A percentile compares a stretch with the other conserved stretches of the same genome.
Evolutionary conservation across 2,888 invertebrate species (phyloP).

Genomic region (Tetragnatha montana): DNA sequence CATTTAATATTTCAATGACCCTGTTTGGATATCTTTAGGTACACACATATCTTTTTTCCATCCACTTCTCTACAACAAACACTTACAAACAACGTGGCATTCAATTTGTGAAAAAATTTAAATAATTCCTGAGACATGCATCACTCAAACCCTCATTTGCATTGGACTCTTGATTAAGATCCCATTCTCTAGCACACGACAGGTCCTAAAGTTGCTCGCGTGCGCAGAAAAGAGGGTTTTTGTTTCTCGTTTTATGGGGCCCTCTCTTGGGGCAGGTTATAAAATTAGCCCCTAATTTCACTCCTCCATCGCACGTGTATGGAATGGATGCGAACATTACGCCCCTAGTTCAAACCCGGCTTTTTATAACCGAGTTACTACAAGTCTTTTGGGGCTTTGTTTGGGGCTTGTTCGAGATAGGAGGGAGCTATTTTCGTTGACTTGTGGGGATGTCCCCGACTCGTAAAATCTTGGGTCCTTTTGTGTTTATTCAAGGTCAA

Average conservation of each 20-base stretch:
- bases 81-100: too few species aligned
- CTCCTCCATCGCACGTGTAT: slow-evolving; percentile 37
- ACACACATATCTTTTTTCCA: too few species aligned
- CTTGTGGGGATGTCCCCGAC: neutral
- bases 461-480: neutral
- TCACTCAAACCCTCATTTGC: too few species aligned
- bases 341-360: slow-evolving; percentile 6
- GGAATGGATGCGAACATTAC: slow-evolving; percentile 43
- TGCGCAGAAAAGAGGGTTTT: slow-evolving; percentile 6
- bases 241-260: slow-evolving; percentile 29
- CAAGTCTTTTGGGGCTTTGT: slow-evolving; percentile 34
- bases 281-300: slow-evolving; percentile 63
- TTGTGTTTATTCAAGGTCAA: neutral
- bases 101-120: too few species aligned
- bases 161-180: too few species aligned
- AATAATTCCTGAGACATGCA: too few species aligned
- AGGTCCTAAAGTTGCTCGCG: neutral
- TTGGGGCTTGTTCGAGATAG: slow-evolving; percentile 8
- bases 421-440: neutral
- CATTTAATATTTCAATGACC: too few species aligned
- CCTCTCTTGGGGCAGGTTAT: slow-evolving; percentile 37
- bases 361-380: slow-evolving; percentile 54
- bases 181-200: too few species aligned
- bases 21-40: too few species aligned
- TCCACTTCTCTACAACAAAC: too few species aligned